These are phyloP conservation scores for Trachelus iudaicus DNA, from an alignment of 2,888 invertebrate genomes.

Conservation along the genomic window DNA sequence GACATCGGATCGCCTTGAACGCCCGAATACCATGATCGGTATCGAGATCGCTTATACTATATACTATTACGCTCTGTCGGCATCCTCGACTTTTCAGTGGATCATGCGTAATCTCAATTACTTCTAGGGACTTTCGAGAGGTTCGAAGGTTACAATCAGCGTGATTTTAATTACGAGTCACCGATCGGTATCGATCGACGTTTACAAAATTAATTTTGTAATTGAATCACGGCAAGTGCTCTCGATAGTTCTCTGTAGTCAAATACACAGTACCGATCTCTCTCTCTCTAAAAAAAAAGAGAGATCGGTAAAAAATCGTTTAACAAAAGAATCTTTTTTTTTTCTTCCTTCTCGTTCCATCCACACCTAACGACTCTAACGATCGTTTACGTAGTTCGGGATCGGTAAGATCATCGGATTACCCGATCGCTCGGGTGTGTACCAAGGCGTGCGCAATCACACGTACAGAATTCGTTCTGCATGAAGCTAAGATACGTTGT, in stretches of 20 bases:
- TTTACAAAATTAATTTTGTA: background rate
- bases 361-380: background rate
- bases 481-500: conserved; percentile 47
- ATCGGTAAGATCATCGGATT: background rate
- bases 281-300: background rate
- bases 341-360: background rate
- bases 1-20: background rate
- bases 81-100: background rate
- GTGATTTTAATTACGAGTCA: background rate
- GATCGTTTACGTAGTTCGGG: background rate
- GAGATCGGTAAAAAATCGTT: background rate
- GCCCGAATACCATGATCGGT: background rate
- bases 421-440: conserved; percentile 56
- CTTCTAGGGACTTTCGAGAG: background rate
- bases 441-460: conserved; percentile 56
- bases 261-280: background rate
- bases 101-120: background rate
- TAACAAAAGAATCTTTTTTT: too few species aligned
- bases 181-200: background rate
- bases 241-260: background rate
- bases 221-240: background rate
- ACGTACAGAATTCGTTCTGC: conserved; percentile 60
- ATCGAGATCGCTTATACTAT: background rate
- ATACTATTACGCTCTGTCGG: background rate
- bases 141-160: background rate